Conservation (phyloP, 2,888 invertebrate genomes). For the Helobdella robusta region DNA sequence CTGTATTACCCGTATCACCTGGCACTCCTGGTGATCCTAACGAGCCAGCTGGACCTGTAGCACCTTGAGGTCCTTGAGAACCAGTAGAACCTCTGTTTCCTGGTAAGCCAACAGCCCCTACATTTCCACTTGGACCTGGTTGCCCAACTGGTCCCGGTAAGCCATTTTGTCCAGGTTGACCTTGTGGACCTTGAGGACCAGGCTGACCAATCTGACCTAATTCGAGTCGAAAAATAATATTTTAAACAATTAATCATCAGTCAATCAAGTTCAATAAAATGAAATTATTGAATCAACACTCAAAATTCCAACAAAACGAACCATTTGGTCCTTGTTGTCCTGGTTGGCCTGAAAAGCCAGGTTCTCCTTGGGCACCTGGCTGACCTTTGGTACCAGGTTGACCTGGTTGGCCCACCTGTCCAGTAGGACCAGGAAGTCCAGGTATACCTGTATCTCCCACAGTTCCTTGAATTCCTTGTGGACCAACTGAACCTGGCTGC, state of each 20-base stretch:
- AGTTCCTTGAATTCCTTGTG: conserved; percentile 14
- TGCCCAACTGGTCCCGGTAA: conserved; percentile 5
- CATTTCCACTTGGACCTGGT: background rate
- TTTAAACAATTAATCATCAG: background rate
- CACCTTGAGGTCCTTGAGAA: conserved; percentile 3
- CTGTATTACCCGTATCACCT: too few relatives aligned
- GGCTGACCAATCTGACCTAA: conserved; percentile 28
- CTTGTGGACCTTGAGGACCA: conserved; percentile 28
- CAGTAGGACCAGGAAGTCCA: conserved; percentile 25
- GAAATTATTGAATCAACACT: too few relatives aligned
- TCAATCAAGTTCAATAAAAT: too few relatives aligned
- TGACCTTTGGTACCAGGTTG: background rate
- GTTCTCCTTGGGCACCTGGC: conserved; percentile 1
- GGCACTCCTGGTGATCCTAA: background rate
- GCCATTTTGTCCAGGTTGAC: conserved; percentile 34
- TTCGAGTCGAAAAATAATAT: background rate
- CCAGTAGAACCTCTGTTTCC: conserved; percentile 6
- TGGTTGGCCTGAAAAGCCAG: conserved; percentile 41
- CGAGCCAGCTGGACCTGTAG: background rate
- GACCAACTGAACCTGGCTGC: background rate
- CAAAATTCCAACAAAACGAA: too few relatives aligned
- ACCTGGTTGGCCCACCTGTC: conserved; percentile 2
- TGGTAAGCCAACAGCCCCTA: background rate
- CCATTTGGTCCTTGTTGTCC: conserved; percentile 26
- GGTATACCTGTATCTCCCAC: conserved; percentile 21